Evolutionary conservation across 2,113 vertebrate species (phyloP), one percentile per base, ranked within the genome.

Genomic region (Orycteropus afer): DNA sequence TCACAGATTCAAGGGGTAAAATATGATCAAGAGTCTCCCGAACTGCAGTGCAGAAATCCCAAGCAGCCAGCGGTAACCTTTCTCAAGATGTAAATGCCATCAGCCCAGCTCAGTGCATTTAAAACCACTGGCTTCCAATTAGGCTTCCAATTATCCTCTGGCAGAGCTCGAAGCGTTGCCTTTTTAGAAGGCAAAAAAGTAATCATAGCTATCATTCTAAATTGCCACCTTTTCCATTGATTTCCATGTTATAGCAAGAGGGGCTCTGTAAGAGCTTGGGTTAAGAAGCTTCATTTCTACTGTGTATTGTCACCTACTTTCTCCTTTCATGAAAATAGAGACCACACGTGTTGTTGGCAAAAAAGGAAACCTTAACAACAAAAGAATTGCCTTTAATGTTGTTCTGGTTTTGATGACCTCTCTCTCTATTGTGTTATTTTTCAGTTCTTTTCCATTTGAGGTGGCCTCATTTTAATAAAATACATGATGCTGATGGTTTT

Each of bases 31-130:
- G 90, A 73, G 71, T n/a, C 80, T 65, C 34, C 71, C 9, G 25
- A 97, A 96, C 61, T 67, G 78, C 90, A 87, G 22, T 0, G 0
- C n/a, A 87, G 73, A 84, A 57, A 47, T 95, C 95, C 93, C 82
- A 96, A 92, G 95, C 79, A 92, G 86, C 74, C 63, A 86, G 87
- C 81, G 95, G 86, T 89, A 97, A 96, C 86, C 74, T 97, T 96
- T 86, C 47, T 65, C 34, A 18, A 47, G 83, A 89, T 63, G 93
- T 80, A 97, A 96, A 96, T 57, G 96, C 80, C 85, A 87, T 14
- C 11, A 90, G 88, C 34, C 53, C 92, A 84, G 93, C 59, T 40
- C 4, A 77, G 59, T 65, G 45, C 86, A 95, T 96, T 93, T 65
- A 95, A 80, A 94, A 86, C 65, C 90, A 94, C 0, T 45, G 47